A percentile compares a stretch with the other conserved stretches of the same genome.
These are phyloP conservation scores for Petrolisthes cinctipes DNA, from an alignment of 2,888 invertebrate species.

Conservation along the genomic window DNA sequence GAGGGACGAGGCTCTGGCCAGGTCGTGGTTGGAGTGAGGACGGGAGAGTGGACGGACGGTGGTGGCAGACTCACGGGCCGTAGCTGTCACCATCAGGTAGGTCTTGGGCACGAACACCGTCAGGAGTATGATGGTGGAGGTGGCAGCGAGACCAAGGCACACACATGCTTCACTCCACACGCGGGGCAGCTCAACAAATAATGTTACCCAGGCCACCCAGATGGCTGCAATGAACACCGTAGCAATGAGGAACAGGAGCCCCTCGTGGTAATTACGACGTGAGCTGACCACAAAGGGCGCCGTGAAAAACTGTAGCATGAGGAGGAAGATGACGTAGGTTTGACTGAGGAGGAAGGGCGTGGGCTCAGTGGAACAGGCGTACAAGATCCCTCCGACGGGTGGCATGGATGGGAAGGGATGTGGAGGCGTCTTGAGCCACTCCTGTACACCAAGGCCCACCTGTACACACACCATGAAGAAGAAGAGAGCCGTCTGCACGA, in stretches of 20 bases:
- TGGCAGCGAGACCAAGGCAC: slow-evolving; percentile 76
- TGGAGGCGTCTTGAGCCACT: slow-evolving; percentile 39
- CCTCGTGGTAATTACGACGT: slow-evolving; percentile 79
- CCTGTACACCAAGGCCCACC: slow-evolving; percentile 50
- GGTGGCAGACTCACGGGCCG: slow-evolving; percentile 31
- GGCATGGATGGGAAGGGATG: slow-evolving; percentile 70
- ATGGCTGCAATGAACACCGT: slow-evolving; percentile 73
- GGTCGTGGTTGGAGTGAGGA: slow-evolving; percentile 49
- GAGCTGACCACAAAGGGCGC: slow-evolving; percentile 77
- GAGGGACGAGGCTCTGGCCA: slow-evolving; percentile 44
- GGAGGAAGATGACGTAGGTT: slow-evolving; percentile 77
- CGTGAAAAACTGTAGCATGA: slow-evolving; percentile 74
- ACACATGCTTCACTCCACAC: slow-evolving; percentile 73
- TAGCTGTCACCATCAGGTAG: slow-evolving; percentile 75
- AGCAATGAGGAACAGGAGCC: slow-evolving; percentile 72
- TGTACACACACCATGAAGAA: slow-evolving; percentile 67
- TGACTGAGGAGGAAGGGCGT: slow-evolving; percentile 73
- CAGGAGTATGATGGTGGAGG: slow-evolving; percentile 76
- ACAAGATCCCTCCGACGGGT: slow-evolving; percentile 30
- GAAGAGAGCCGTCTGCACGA: slow-evolving; percentile 77
- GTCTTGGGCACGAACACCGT: slow-evolving; percentile 79
- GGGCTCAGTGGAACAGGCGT: slow-evolving; percentile 71
- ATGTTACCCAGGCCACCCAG: slow-evolving; percentile 77
- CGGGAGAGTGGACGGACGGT: slow-evolving; percentile 31
- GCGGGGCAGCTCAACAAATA: slow-evolving; percentile 71